Base-by-base conservation (phyloP, 2,797 vertebrate species). In the Clamator glandarius region DNA sequence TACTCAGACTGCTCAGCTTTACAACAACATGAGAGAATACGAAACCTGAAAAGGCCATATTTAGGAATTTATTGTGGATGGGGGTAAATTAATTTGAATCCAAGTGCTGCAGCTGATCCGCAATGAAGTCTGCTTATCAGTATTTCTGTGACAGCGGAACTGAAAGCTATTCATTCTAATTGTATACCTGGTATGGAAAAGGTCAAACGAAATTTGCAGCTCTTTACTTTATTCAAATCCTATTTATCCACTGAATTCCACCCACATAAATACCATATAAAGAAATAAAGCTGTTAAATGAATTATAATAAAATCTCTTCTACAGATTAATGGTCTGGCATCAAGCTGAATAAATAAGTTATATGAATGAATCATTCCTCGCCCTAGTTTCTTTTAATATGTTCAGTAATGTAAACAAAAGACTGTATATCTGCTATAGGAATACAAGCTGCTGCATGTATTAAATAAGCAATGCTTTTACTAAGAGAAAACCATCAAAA, bases 401-500 rank as follows among this genome's bases (percentile, higher is more conserved):
- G 52, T 85, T 87, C 55, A 78, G 54, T 50, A 91, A 77, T 42
- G 18, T 84, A 93, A 95, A 93, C 59, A 78, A 88, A 80, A 88
- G 75, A 48, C 64, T 92, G 46, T 91, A 59, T 93, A 94, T 89
- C 55, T 89, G 20, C 77, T 54, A 36, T 70, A 75, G 41, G 79
- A 81, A 96, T 94, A 89, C 61, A 87, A 81, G 85, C 52, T 89
- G 39, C 57, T 80, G 90, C 41, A 77, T 73, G 52, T 58, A 91
- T 86, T 95, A 50, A 82, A 87, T 84, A 93, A 95, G 78, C 64
- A 66, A 82, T 77, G 84, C 24, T 44, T 89, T 93, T 89, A 87
- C 86, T 89, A 92, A 94, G 91, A 89, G 31, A 83, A 94, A 97
- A 42, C 29, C 72, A 95, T 95, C 75, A 80, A 92, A 95, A 36